These are phyloP conservation scores for Mergus octosetaceus DNA, from an alignment of 2,797 vertebrate species.

Conservation along the genomic window DNA sequence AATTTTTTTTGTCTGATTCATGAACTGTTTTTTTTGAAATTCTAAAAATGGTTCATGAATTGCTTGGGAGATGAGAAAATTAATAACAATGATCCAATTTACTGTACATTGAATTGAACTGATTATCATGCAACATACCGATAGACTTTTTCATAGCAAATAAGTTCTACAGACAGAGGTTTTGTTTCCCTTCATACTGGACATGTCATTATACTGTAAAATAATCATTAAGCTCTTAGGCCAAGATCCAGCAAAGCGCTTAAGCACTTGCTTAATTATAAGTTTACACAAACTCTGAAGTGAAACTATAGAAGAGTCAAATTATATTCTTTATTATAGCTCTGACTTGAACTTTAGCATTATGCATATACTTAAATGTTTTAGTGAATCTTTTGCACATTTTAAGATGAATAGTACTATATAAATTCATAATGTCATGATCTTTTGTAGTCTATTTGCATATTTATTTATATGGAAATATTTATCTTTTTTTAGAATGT, in stretches of 20 bases:
- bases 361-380: not conserved
- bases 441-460: not conserved
- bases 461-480: not conserved
- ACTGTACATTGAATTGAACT: conserved; percentile 80
- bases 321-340: conserved; percentile 12
- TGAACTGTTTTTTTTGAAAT: conserved; percentile 78
- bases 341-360: conserved; percentile 7
- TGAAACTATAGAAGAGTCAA: conserved; percentile 30
- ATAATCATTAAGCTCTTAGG: conserved; percentile 73
- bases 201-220: conserved; percentile 75
- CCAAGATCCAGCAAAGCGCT: conserved; percentile 55
- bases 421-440: not conserved
- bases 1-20: conserved; percentile 83
- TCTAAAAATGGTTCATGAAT: conserved; percentile 83
- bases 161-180: conserved; percentile 73
- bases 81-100: conserved; percentile 84
- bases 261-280: conserved; percentile 54
- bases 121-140: conserved; percentile 80
- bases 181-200: conserved; percentile 73
- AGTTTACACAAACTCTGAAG: conserved; percentile 45
- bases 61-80: conserved; percentile 83
- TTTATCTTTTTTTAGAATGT: not conserved
- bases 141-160: conserved; percentile 74
- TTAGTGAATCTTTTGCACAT: not conserved
- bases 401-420: not conserved